A percentile compares a stretch with the other conserved stretches of the same genome.
Conservation (phyloP, 2,888 invertebrate species). For the Eurytoma californica region DNA sequence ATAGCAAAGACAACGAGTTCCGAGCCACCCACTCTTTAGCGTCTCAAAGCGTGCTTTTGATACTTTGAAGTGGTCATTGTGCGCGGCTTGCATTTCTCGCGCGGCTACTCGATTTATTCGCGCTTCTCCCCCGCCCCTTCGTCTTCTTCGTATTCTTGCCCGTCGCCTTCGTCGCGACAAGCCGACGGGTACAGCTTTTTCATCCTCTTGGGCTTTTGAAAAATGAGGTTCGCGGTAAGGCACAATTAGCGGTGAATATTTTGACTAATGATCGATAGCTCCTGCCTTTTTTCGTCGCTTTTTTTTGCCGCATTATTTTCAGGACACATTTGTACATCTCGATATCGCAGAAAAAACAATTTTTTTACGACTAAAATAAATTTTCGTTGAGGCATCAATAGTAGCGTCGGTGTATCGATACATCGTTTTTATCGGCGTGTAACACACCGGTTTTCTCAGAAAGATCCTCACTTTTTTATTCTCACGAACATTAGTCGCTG, state of each 20-base stretch:
- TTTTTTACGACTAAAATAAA: too few species aligned
- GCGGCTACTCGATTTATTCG: slow-evolving; percentile 33
- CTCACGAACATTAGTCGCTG: slow-evolving; percentile 39
- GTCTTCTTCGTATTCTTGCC: neutral
- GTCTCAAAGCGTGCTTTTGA: slow-evolving; percentile 37
- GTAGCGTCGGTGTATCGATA: neutral
- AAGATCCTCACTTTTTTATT: slow-evolving; percentile 11
- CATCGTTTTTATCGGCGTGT: slow-evolving; percentile 4
- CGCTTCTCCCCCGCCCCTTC: slow-evolving; percentile 2
- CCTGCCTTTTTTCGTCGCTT: neutral
- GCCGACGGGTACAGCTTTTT: slow-evolving; percentile 7
- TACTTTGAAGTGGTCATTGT: slow-evolving; percentile 44
- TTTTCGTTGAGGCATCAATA: neutral
- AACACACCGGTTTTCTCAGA: neutral
- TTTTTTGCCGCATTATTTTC: neutral
- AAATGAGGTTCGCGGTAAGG: slow-evolving; percentile 16
- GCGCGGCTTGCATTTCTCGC: slow-evolving; percentile 9
- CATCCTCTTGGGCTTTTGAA: slow-evolving; percentile 28
- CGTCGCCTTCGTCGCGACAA: neutral
- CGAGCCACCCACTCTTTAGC: slow-evolving; percentile 14
- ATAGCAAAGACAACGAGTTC: slow-evolving; percentile 7
- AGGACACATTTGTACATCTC: neutral
- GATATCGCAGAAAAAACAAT: neutral
- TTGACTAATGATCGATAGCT: slow-evolving; percentile 15
- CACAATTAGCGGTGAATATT: slow-evolving; percentile 33